Conservation (phyloP, 2,888 invertebrate genomes). For the Agrochola circellaris region DNA sequence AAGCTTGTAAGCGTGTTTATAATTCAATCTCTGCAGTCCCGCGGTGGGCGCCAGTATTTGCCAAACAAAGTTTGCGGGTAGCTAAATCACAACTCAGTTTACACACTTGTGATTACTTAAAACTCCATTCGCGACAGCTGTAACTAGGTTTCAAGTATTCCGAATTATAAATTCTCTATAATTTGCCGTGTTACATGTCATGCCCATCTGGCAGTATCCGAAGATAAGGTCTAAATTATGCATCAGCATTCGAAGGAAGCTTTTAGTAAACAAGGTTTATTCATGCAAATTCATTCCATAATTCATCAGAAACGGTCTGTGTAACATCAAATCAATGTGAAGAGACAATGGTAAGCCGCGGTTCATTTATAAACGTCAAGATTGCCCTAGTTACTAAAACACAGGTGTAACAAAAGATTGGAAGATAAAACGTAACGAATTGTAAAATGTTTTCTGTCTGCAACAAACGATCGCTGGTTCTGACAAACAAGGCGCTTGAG, state of each 20-base stretch:
- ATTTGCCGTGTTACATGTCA: slow-evolving; percentile 31
- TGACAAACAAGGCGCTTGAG: slow-evolving; percentile 65
- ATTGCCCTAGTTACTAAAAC: slow-evolving; percentile 68
- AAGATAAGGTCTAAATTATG: slow-evolving; percentile 68
- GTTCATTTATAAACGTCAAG: slow-evolving; percentile 80
- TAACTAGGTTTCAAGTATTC: slow-evolving; percentile 35
- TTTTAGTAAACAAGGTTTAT: slow-evolving; percentile 72
- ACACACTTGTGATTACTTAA: slow-evolving; percentile 69
- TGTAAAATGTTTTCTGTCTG: slow-evolving; percentile 62
- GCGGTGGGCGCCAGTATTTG: slow-evolving; percentile 75
- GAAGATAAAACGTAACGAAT: slow-evolving; percentile 71
- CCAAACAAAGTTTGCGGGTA: slow-evolving; percentile 73
- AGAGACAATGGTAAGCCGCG: slow-evolving; percentile 73
- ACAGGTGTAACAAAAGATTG: slow-evolving; percentile 73
- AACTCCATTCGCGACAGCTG: slow-evolving; percentile 48
- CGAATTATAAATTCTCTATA: slow-evolving; percentile 36
- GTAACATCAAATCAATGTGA: slow-evolving; percentile 70
- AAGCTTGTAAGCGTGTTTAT: slow-evolving; percentile 72
- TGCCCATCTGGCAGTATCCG: slow-evolving; percentile 55
- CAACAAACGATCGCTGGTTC: slow-evolving; percentile 56
- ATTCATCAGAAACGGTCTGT: slow-evolving; percentile 68
- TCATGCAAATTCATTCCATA: slow-evolving; percentile 76
- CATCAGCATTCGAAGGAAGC: slow-evolving; percentile 67
- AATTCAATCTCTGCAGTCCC: slow-evolving; percentile 75
- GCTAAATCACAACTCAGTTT: slow-evolving; percentile 70